Conservation (phyloP, 2,888 invertebrate species). For the Anarsia innoxiella region DNA sequence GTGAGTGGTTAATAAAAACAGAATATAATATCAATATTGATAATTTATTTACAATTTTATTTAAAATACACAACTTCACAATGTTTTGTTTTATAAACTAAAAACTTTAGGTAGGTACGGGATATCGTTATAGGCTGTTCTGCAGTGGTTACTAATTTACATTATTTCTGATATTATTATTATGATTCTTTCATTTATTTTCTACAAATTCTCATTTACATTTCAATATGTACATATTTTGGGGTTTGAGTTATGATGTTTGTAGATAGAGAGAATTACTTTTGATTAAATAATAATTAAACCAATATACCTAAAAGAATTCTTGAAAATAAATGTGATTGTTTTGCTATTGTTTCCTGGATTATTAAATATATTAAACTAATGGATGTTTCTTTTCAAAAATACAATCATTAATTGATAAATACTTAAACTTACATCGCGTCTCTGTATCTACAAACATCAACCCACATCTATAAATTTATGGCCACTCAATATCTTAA, state of each 20-base stretch:
- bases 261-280: conserved; percentile 3
- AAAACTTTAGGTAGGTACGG: conserved; percentile 71
- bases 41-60: conserved; percentile 76
- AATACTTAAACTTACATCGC: too few relatives aligned
- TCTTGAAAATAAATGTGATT: too few relatives aligned
- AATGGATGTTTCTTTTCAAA: too few relatives aligned
- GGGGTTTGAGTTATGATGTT: conserved; percentile 35
- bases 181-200: conserved; percentile 43
- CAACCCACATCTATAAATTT: conserved; percentile 39
- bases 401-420: too few relatives aligned
- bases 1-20: conserved; percentile 3
- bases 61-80: conserved; percentile 76
- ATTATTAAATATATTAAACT: too few relatives aligned
- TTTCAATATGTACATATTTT: conserved; percentile 56
- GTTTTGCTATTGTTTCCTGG: too few relatives aligned
- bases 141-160: conserved; percentile 63
- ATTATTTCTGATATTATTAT: conserved; percentile 47
- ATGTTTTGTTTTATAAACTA: conserved; percentile 71
- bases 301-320: too few relatives aligned
- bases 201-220: conserved; percentile 65
- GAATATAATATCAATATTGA: conserved; percentile 69
- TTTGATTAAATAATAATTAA: too few relatives aligned
- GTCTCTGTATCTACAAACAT: conserved; percentile 38
- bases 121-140: conserved; percentile 63
- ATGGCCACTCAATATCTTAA: conserved; percentile 70